Conservation (phyloP, 2,113 vertebrate genomes). For the Chionomys nivalis region DNA sequence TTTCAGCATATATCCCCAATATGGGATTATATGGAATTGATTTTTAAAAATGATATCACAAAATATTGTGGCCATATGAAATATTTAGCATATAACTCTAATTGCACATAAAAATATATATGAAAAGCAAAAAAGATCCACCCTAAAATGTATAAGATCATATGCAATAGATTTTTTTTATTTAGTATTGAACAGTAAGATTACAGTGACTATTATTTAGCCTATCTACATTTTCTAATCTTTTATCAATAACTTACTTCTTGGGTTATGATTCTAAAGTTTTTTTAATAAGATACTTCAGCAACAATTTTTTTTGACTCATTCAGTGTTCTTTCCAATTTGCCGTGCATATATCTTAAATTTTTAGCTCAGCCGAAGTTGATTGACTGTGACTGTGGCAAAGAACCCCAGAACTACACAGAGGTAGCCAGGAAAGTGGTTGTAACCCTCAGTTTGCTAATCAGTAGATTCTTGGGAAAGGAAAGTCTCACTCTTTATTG, state of each 20-base stretch:
- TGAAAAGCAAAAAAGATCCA: background rate
- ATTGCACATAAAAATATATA: background rate
- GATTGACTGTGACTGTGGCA: background rate
- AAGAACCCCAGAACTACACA: background rate
- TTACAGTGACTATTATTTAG: background rate
- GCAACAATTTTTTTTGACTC: background rate
- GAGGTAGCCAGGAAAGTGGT: background rate
- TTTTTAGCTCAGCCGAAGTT: background rate
- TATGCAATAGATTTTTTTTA: background rate
- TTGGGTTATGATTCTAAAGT: background rate
- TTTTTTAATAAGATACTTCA: background rate
- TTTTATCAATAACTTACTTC: background rate
- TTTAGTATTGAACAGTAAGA: background rate
- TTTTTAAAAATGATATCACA: background rate
- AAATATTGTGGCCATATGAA: background rate
- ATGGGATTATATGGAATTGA: background rate
- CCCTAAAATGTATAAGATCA: background rate
- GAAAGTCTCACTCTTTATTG: background rate
- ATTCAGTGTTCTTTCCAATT: background rate
- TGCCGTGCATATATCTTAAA: background rate
- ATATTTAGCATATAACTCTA: background rate
- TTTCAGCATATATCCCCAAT: background rate
- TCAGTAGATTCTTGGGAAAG: background rate
- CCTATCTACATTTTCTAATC: background rate
- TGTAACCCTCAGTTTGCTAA: background rate